Evolutionary conservation across 2,113 vertebrate species (phyloP), one percentile per base, ranked within the genome.

Genomic region (Amphilophus citrinellus): DNA sequence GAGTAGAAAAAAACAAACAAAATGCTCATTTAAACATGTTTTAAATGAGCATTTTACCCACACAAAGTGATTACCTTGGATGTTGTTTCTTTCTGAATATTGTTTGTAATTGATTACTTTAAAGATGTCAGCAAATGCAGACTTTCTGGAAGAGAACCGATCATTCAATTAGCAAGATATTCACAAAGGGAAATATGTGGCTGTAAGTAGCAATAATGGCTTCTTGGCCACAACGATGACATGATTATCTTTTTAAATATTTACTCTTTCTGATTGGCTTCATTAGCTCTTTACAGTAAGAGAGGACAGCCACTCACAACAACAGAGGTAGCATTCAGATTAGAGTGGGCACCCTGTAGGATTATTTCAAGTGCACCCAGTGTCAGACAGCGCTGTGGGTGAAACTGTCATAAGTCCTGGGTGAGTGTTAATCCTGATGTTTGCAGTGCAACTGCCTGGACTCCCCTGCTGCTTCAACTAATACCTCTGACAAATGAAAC

Each of bases 361-460:
- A 87, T 87, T 86, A 84, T 47, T 81, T 80, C 15, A 76, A 80
- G 20, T 77, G 57, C 35, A 71, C 27, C 7, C 30, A 22, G 44
- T 61, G 14, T 76, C 63, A 82, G 56, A 56, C 37, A 80, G 30
- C 3, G 24, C 76, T 81, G 77, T 81, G 71, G 61, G 22, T 73
- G 66, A 73, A 73, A 73, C 66, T 84, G 57, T 85, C 44, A 13
- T 83, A 89, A 89, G 3, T 61, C 57, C 30, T 35, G 62, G 58
- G 17, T 59, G 77, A 77, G 82, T 82, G 65, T 71, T 89, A 83
- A 90, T 91, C 84, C 79, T 66, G 75, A 68, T 59, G 27, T 61
- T 71, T 86, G 77, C 37, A 76, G 39, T 80, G 71, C 58, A 81
- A 35, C 60, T 76, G 42, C 58, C 63, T 58, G 10, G 3, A 47